A percentile compares a stretch with the other conserved stretches of the same genome.
Conservation (phyloP, 2,888 invertebrate species). For the Drosophila barbarae region DNA sequence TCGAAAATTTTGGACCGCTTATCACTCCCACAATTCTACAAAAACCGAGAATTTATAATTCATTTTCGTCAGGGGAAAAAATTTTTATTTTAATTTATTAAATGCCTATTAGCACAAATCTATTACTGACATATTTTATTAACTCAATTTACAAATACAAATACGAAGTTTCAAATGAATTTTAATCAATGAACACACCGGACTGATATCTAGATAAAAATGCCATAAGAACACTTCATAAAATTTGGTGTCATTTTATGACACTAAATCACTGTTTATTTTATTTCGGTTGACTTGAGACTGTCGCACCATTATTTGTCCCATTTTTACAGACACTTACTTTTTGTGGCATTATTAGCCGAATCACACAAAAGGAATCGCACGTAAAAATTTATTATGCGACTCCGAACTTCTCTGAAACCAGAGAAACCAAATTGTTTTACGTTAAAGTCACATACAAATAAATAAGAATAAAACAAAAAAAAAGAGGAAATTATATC, state of each 20-base stretch:
- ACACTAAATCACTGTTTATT: constrained; percentile 48
- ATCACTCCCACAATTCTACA: too few species aligned
- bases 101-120: too few species aligned
- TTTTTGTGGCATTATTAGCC: constrained; percentile 26
- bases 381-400: constrained; percentile 60
- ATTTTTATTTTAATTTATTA: too few species aligned
- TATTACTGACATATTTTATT: neutral
- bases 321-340: constrained; percentile 30
- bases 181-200: neutral
- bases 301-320: constrained; percentile 6
- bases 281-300: constrained; percentile 14
- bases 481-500: constrained; percentile 45
- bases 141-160: neutral
- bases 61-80: too few species aligned
- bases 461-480: constrained; percentile 25
- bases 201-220: neutral
- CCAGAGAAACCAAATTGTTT: constrained; percentile 61
- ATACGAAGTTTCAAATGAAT: neutral
- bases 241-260: neutral
- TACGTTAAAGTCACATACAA: constrained; percentile 68
- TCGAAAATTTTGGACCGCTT: too few species aligned
- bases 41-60: too few species aligned
- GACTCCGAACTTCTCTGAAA: constrained; percentile 15
- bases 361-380: constrained; percentile 41
- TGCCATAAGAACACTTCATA: neutral